Evolutionary conservation across 1,140 invertebrate genomes (phyloP).

Genomic region (Platyscapa corneri): DNA sequence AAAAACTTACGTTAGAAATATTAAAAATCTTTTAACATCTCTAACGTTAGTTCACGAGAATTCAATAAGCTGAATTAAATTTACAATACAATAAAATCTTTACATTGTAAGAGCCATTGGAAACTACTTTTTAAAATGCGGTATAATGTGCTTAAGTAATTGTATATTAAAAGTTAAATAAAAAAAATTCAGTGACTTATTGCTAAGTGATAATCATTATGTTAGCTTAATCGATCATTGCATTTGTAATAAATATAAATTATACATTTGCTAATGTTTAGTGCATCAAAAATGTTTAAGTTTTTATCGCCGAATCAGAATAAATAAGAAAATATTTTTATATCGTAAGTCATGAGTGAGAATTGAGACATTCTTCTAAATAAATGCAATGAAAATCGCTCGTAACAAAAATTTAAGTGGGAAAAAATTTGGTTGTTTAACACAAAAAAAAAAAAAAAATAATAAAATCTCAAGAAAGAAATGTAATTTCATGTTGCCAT

Average conservation of each 20-base stretch:
- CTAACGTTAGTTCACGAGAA: too few species aligned
- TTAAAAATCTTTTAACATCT: too few species aligned
- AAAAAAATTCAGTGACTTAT: conserved; percentile 35
- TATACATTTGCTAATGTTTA: conserved; percentile 5
- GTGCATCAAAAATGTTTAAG: background rate
- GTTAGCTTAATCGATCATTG: conserved; percentile 14
- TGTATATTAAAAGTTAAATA: background rate
- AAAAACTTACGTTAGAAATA: background rate
- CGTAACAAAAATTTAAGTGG: background rate
- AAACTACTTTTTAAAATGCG: conserved; percentile 20
- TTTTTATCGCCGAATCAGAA: conserved; percentile 20
- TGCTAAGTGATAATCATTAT: conserved; percentile 24
- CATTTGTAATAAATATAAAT: background rate
- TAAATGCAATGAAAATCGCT: background rate
- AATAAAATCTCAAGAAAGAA: background rate
- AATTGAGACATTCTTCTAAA: background rate
- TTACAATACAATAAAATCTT: background rate
- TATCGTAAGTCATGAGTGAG: background rate
- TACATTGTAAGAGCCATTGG: background rate
- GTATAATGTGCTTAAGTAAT: conserved; percentile 27
- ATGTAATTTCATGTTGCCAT: conserved; percentile 30
- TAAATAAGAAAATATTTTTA: conserved; percentile 38
- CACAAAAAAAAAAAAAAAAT: background rate
- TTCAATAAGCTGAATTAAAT: background rate
- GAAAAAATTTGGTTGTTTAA: background rate